Evolutionary conservation across 2,797 vertebrate species (phyloP).

Genomic region (Alauda arvensis): DNA sequence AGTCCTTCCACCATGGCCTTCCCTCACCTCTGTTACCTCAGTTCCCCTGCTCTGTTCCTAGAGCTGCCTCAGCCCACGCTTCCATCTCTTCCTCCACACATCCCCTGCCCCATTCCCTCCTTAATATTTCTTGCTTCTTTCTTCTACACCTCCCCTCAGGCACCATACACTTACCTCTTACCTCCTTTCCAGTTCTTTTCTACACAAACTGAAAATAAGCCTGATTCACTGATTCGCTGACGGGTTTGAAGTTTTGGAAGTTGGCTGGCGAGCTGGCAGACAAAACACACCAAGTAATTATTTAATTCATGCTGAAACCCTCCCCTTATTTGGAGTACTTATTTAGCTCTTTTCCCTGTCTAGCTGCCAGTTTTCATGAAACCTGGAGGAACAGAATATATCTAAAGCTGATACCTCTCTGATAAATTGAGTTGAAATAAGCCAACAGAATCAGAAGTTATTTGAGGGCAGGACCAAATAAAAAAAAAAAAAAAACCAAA

Average conservation of each 20-base stretch:
- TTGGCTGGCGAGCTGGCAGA: constrained; percentile 32
- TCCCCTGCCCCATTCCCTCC: neutral
- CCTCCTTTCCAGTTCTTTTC: neutral
- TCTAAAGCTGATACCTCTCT: neutral
- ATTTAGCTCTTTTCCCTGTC: constrained; percentile 6
- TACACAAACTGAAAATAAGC: neutral
- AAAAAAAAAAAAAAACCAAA: neutral
- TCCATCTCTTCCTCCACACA: neutral
- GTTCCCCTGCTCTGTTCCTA: neutral
- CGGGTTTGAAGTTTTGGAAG: constrained; percentile 2
- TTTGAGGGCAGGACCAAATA: constrained; percentile 15
- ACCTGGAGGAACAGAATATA: neutral
- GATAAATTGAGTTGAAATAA: constrained; percentile 7
- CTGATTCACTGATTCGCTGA: constrained; percentile 7
- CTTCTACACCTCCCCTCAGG: neutral
- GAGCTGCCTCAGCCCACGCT: neutral
- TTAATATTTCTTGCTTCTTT: neutral
- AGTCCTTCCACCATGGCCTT: neutral
- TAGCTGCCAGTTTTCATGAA: constrained; percentile 31
- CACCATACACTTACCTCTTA: neutral
- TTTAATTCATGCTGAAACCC: constrained; percentile 23
- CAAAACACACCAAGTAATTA: constrained; percentile 42
- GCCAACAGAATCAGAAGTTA: constrained; percentile 7
- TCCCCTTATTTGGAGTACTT: neutral
- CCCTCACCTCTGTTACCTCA: neutral